phyloP scores from a whole-genome alignment of 1,140 invertebrate genomes.

The Phocides pigmalion region DNA sequence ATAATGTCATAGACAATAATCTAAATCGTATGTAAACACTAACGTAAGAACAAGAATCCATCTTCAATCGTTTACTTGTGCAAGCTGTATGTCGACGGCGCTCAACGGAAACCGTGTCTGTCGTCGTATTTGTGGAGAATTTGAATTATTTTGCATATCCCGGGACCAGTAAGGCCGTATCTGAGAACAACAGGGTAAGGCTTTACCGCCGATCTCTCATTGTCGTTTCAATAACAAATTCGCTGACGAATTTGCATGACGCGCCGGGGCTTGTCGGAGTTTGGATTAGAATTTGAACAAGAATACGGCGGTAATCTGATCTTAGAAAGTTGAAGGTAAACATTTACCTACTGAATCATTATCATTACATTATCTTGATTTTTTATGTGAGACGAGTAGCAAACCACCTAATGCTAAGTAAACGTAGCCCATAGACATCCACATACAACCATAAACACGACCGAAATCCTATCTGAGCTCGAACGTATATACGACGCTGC shows the following conservation, averaged over 20 bases:
- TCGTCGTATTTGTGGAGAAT: conserved; percentile 7
- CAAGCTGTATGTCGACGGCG: background rate
- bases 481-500: too few relatives aligned
- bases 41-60: background rate
- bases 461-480: too few relatives aligned
- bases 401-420: too few relatives aligned
- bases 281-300: background rate
- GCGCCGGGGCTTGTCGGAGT: background rate
- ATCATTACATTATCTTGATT: too few relatives aligned
- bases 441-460: too few relatives aligned
- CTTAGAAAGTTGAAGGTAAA: background rate
- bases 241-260: background rate
- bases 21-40: too few relatives aligned
- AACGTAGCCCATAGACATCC: too few relatives aligned
- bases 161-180: conserved; percentile 1
- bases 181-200: conserved; percentile 1
- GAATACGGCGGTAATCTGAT: background rate
- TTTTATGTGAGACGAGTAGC: too few relatives aligned
- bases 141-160: conserved; percentile 35
- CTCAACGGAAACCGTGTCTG: background rate
- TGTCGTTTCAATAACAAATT: conserved; percentile 7
- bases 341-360: too few relatives aligned
- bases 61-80: background rate
- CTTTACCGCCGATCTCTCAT: conserved; percentile 1
- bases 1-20: too few relatives aligned